These are phyloP conservation scores for Leucosticte australis DNA, from an alignment of 2,113 vertebrate genomes.

Conservation along the genomic window DNA sequence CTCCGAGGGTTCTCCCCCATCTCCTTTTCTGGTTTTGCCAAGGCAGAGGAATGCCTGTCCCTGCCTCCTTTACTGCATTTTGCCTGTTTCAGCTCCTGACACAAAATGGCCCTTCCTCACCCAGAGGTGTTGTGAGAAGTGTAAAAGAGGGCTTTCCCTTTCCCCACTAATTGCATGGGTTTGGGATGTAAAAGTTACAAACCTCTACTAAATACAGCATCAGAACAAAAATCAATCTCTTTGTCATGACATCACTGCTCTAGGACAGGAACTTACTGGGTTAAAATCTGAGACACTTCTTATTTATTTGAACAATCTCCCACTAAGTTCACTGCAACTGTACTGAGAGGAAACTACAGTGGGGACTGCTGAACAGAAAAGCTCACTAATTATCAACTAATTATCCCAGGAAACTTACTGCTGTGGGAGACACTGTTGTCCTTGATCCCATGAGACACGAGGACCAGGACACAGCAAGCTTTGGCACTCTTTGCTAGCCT, in stretches of 20 bases:
- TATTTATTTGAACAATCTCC: not conserved
- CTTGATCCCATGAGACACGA: not conserved
- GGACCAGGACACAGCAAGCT: not conserved
- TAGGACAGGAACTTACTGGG: not conserved
- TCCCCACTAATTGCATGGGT: not conserved
- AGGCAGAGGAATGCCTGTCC: not conserved
- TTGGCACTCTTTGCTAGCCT: not conserved
- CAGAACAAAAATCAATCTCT: not conserved
- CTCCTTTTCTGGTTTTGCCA: slow-evolving; percentile 41
- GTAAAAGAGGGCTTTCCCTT: not conserved
- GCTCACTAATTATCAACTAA: not conserved
- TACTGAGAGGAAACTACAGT: not conserved
- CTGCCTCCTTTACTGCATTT: not conserved
- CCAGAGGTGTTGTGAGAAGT: not conserved
- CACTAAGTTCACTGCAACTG: not conserved
- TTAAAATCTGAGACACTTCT: not conserved
- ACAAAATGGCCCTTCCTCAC: not conserved
- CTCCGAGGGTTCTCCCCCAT: not conserved
- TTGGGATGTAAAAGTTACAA: not conserved
- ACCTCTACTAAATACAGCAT: not conserved
- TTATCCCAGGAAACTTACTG: not conserved
- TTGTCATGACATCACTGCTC: not conserved
- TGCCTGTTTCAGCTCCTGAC: not conserved
- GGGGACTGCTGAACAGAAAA: not conserved
- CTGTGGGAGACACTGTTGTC: not conserved